A percentile compares a stretch with the other conserved stretches of the same genome.
Evolutionary conservation across 2,888 invertebrate species (phyloP).

Genomic region (Scelioninae gen. 1): DNA sequence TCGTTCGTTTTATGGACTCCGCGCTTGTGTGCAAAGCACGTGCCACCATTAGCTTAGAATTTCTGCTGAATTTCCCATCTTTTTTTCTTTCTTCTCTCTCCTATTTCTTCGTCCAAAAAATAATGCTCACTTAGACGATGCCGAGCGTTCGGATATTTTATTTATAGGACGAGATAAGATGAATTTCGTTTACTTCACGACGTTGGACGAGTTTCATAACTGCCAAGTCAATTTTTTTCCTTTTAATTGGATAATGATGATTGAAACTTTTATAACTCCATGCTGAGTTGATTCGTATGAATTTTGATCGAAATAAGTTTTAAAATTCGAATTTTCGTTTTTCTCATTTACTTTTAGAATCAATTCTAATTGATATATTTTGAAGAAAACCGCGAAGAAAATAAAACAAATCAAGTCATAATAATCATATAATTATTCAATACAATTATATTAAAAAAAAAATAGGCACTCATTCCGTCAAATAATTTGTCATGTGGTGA

Average conservation of each 20-base stretch:
- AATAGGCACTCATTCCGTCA: too few relatives aligned
- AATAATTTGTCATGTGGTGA: too few relatives aligned
- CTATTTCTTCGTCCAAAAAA: background rate
- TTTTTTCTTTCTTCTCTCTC: background rate
- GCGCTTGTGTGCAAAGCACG: conserved; percentile 10
- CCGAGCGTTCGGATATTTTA: conserved; percentile 15
- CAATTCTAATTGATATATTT: too few relatives aligned
- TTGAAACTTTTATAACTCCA: conserved; percentile 11
- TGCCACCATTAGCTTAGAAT: background rate
- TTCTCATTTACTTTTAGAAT: too few relatives aligned
- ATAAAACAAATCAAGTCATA: too few relatives aligned
- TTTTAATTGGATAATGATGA: conserved; percentile 38
- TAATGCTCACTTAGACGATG: background rate
- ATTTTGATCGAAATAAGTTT: too few relatives aligned
- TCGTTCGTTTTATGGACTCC: conserved; percentile 12
- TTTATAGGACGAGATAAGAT: conserved; percentile 1
- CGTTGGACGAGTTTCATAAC: conserved; percentile 17
- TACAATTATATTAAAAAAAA: too few relatives aligned
- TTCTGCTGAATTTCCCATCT: background rate
- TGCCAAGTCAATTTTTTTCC: conserved; percentile 13
- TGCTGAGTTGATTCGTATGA: too few relatives aligned
- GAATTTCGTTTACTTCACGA: conserved; percentile 19
- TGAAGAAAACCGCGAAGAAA: too few relatives aligned
- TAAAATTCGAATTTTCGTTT: too few relatives aligned
- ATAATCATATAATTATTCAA: too few relatives aligned